Evolutionary conservation across 2,888 invertebrate genomes (phyloP).

Genomic region (Phorcus lineatus): DNA sequence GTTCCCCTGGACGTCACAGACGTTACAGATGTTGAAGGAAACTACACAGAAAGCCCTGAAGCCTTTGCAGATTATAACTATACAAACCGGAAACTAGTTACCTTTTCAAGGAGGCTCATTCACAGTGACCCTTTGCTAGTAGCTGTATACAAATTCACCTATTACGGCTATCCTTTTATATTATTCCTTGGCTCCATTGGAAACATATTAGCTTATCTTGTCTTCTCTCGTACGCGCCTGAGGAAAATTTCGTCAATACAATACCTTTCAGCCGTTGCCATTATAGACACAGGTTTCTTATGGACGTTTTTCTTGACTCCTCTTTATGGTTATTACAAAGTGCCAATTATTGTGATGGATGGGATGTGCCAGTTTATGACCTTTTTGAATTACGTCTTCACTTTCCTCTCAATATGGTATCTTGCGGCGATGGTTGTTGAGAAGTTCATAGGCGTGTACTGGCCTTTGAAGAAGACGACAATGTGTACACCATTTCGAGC

Average conservation of each 20-base stretch:
- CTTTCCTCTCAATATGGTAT: constrained; percentile 65
- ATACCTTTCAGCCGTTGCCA: constrained; percentile 85
- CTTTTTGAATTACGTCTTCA: constrained; percentile 79
- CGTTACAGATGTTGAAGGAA: too few species aligned
- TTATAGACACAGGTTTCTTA: constrained; percentile 86
- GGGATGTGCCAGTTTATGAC: constrained; percentile 84
- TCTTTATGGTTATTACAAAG: constrained; percentile 39
- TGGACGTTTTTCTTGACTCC: constrained; percentile 78
- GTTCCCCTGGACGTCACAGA: too few species aligned
- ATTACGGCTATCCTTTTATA: constrained; percentile 84
- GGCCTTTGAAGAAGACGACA: constrained; percentile 58
- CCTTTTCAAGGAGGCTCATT: not conserved
- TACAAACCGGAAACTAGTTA: too few species aligned
- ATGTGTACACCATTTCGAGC: constrained; percentile 69
- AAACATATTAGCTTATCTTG: constrained; percentile 84
- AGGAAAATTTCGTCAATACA: constrained; percentile 85
- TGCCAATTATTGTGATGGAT: constrained; percentile 63
- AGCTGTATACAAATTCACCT: constrained; percentile 25
- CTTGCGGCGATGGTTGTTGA: constrained; percentile 59
- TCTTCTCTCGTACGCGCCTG: constrained; percentile 85
- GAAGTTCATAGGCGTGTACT: constrained; percentile 62
- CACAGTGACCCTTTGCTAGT: not conserved
- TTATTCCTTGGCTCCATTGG: constrained; percentile 85
- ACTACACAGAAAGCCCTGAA: too few species aligned
- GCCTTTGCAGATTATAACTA: too few species aligned